Evolutionary conservation across 2,888 invertebrate species (phyloP).

Genomic region (Drosophila neonasuta): DNA sequence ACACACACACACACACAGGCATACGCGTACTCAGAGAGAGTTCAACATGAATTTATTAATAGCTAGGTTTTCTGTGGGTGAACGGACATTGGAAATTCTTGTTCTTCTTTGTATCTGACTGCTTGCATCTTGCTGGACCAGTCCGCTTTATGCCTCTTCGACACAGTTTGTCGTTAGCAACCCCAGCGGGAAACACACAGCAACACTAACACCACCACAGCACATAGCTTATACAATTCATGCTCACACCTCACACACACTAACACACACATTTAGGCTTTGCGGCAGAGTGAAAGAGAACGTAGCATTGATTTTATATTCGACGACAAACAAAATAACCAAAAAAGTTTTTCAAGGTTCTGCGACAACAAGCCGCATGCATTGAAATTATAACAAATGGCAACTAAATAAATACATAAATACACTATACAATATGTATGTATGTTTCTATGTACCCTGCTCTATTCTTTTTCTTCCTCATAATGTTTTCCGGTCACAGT

Average conservation of each 20-base stretch:
- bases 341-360: conserved; percentile 62
- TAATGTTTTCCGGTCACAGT: neutral
- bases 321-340: conserved; percentile 44
- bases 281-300: conserved; percentile 44
- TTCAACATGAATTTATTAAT: conserved; percentile 43
- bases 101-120: neutral
- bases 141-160: conserved; percentile 1
- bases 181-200: conserved; percentile 24
- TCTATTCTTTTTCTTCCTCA: neutral
- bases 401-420: neutral
- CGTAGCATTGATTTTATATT: conserved; percentile 69
- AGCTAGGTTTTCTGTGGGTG: conserved; percentile 19
- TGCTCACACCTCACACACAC: conserved; percentile 2
- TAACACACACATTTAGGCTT: conserved; percentile 2
- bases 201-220: conserved; percentile 5
- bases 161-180: conserved; percentile 25
- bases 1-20: neutral
- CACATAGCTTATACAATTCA: conserved; percentile 38
- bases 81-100: conserved; percentile 17
- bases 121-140: conserved; percentile 38
- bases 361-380: conserved; percentile 19
- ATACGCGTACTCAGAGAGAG: neutral
- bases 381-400: conserved; percentile 28
- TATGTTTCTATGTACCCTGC: conserved; percentile 12
- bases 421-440: neutral